These are phyloP conservation scores for Garrulus glandarius DNA, from an alignment of 2,797 vertebrate genomes.

Conservation along the genomic window DNA sequence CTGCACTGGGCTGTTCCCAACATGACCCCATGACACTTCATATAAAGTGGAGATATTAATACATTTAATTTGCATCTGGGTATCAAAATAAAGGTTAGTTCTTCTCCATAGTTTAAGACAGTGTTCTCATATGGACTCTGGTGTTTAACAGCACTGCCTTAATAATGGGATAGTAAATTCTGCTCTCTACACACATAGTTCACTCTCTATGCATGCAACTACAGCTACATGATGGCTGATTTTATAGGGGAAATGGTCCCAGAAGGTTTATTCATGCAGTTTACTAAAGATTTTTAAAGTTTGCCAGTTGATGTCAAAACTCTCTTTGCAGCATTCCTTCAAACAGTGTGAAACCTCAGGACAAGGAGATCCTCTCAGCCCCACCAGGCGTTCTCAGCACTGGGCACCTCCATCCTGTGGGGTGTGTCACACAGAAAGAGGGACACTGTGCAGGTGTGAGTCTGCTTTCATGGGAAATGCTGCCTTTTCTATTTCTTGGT, in stretches of 20 bases:
- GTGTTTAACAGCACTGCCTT: not conserved
- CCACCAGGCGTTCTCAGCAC: not conserved
- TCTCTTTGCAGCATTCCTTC: not conserved
- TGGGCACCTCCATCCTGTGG: not conserved
- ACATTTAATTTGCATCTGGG: not conserved
- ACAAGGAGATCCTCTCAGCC: not conserved
- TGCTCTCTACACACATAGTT: not conserved
- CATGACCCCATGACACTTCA: not conserved
- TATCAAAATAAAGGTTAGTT: not conserved
- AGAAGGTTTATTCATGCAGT: not conserved
- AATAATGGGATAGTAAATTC: not conserved
- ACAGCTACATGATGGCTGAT: not conserved
- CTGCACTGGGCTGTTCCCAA: not conserved
- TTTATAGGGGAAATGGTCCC: not conserved
- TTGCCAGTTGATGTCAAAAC: not conserved
- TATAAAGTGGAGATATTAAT: not conserved
- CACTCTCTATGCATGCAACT: not conserved
- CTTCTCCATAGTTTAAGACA: not conserved
- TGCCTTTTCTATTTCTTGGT: not conserved
- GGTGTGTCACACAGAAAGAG: not conserved
- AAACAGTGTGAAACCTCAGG: not conserved
- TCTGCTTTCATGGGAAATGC: not conserved
- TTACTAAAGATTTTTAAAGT: not conserved
- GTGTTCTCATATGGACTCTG: not conserved
- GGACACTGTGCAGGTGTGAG: fast-evolving